Evolutionary conservation across 2,113 vertebrate species (phyloP), one percentile per base, ranked within the genome.

Genomic region (Brachionichthys hirsutus): DNA sequence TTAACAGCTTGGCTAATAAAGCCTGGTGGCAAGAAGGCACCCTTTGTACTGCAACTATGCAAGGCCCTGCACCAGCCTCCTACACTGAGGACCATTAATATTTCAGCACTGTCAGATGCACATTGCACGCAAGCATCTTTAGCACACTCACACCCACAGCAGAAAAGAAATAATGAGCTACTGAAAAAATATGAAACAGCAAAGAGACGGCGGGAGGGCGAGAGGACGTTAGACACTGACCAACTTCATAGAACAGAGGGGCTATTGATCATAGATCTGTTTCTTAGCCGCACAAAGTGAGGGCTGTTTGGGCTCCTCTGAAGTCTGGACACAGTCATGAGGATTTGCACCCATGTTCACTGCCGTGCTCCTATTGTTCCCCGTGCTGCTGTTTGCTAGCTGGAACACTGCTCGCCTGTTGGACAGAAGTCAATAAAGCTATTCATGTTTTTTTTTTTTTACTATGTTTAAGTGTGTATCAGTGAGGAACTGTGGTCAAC

Each of bases 11-110:
- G 69, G 73, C 83, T 90, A 87, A 87, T 88, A 84, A 88, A 87
- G 87, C 87, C 88, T 88, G 77, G 81, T 91, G 88, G 86, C 77
- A 54, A 85, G 77, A 73, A 79, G 75, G 72, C 83, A 67, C 82
- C 85, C 85, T 90, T 92, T 90, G 88, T 91, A 90, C 88, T 87
- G 84, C 61, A 88, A 84, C 79, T 84, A 82, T 82, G 86, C 79
- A 73, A n/a, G 83, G 83, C 80, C 85, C 81, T 81, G 78, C 80
- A 87, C 84, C 86, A 85, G 82, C 86, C 86, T 89, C 83, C 85
- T 85, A 87, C 85, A 85, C 85, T 78, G 82, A 82, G 82, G 88
- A 88, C 79, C 85, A 90, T 88, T 89, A 89, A 90, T 91, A 90
- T 89, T 91, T 89, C 82, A 92, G 77, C 70, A 56, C 80, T 78